These are phyloP conservation scores for Lordiphosa mommai DNA, from an alignment of 1,140 invertebrate species.

Conservation along the genomic window DNA sequence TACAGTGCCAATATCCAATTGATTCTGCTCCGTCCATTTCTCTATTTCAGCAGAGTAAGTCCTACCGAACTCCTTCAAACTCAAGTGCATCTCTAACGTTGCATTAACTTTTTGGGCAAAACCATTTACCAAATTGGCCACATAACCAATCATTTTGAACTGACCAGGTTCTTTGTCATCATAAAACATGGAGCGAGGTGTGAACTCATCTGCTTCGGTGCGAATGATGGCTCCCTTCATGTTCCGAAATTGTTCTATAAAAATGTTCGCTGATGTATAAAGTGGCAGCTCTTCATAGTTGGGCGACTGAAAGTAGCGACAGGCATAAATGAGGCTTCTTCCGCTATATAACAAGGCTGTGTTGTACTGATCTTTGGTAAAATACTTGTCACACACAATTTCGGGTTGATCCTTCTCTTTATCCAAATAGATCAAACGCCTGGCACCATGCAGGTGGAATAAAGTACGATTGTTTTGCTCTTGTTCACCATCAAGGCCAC, in stretches of 20 bases:
- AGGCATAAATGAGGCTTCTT: conserved; percentile 18
- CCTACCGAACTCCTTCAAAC: background rate
- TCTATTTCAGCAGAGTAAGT: conserved; percentile 10
- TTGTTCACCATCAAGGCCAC: conserved; percentile 9
- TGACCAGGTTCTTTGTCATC: conserved; percentile 6
- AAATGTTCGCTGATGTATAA: background rate
- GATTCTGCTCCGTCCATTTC: background rate
- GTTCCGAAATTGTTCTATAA: conserved; percentile 40
- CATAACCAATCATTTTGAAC: conserved; percentile 27
- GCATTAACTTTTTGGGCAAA: conserved; percentile 46
- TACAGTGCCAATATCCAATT: conserved; percentile 32
- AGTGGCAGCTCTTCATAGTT: conserved; percentile 2
- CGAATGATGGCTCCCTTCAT: conserved; percentile 14
- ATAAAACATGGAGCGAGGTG: conserved; percentile 43
- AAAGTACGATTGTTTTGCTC: conserved; percentile 9
- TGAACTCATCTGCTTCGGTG: conserved; percentile 28
- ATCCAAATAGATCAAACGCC: conserved; percentile 20
- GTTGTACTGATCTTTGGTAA: conserved; percentile 35
- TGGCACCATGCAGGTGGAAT: conserved; percentile 19
- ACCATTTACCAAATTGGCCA: conserved; percentile 23
- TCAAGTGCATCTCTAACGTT: conserved; percentile 9
- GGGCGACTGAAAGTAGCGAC: conserved; percentile 15
- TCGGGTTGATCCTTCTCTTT: background rate
- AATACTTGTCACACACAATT: conserved; percentile 18
- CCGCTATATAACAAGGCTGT: conserved; percentile 20